Conservation (phyloP, 2,113 vertebrate genomes). For the Tyto alba region DNA sequence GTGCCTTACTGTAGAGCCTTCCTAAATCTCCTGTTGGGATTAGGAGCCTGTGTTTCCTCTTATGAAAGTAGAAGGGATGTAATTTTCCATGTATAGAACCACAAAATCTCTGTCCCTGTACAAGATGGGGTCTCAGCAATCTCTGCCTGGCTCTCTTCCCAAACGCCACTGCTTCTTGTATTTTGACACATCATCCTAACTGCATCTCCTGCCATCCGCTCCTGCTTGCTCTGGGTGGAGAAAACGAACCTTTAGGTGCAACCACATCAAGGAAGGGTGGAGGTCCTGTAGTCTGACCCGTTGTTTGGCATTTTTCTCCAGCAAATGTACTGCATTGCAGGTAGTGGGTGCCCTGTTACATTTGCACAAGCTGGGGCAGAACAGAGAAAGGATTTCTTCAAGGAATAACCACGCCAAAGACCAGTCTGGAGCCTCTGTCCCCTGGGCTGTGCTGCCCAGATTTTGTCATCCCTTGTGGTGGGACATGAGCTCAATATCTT, state of each 20-base stretch:
- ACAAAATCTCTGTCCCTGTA: background rate
- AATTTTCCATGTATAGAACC: background rate
- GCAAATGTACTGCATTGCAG: accelerated
- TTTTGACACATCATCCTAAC: background rate
- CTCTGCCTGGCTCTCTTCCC: background rate
- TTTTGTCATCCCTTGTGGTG: background rate
- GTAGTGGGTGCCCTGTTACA: background rate
- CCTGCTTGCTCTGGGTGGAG: background rate
- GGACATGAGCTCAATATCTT: background rate
- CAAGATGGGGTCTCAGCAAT: background rate
- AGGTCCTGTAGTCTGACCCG: background rate
- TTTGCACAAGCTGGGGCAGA: background rate
- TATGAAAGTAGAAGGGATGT: background rate
- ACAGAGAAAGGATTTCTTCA: background rate
- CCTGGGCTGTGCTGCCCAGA: background rate
- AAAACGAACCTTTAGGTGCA: background rate
- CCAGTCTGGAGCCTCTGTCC: background rate
- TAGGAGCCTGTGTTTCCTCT: background rate
- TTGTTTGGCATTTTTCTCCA: background rate
- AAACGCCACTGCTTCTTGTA: background rate
- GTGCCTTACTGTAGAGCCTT: background rate
- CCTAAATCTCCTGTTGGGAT: background rate
- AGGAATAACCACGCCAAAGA: background rate
- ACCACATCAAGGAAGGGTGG: background rate
- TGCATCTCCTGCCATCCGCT: background rate